A percentile compares a stretch with the other conserved stretches of the same genome.
Conservation (phyloP, 2,113 vertebrate species). For the Cacatua alba region DNA sequence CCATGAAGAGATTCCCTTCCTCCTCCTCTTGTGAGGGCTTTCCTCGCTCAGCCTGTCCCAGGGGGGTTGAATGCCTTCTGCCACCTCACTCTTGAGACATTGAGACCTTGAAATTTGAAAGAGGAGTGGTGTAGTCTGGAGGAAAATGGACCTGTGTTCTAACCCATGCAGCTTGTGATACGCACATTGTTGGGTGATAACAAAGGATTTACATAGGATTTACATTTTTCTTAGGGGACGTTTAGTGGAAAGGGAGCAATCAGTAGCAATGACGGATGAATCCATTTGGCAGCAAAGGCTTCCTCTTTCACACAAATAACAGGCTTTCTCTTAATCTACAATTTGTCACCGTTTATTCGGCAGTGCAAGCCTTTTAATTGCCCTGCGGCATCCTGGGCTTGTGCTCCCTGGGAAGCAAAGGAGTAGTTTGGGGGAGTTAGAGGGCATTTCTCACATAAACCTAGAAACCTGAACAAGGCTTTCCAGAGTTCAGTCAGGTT, state of each 20-base stretch:
- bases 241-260: slow-evolving; percentile 59
- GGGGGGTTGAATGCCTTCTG: background rate
- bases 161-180: slow-evolving; percentile 57
- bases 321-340: slow-evolving; percentile 71
- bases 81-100: slow-evolving; percentile 44
- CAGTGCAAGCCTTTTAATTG: slow-evolving; percentile 56
- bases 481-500: background rate
- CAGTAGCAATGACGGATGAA: slow-evolving; percentile 65
- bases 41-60: background rate
- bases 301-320: slow-evolving; percentile 66
- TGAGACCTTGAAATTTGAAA: slow-evolving; percentile 71
- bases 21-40: slow-evolving; percentile 56
- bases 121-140: slow-evolving; percentile 40
- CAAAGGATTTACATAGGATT: slow-evolving; percentile 72
- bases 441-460: slow-evolving; percentile 9
- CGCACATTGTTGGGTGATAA: slow-evolving; percentile 49
- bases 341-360: slow-evolving; percentile 67
- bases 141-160: slow-evolving; percentile 62
- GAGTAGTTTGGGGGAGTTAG: slow-evolving; percentile 5
- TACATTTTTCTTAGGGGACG: slow-evolving; percentile 68
- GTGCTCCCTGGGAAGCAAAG: background rate
- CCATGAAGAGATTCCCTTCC: slow-evolving; percentile 38
- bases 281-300: slow-evolving; percentile 59
- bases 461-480: background rate
- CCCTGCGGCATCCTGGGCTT: slow-evolving; percentile 23